Base-by-base conservation (phyloP, 2,888 invertebrate genomes). In the Himalopsyche kuldschensis region DNA sequence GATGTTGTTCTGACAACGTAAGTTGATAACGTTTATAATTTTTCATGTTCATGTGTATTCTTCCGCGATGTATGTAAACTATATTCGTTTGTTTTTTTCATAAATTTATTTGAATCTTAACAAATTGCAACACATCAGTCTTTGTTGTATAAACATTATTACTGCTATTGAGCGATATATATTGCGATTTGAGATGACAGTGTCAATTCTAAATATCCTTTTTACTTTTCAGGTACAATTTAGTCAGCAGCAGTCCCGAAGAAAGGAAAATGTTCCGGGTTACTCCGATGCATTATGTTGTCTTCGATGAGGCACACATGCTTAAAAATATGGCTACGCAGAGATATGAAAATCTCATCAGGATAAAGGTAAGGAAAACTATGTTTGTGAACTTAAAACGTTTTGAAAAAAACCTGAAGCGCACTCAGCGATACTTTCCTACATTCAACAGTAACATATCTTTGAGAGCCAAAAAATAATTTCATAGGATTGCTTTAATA, bases 281-380 rank as follows among this genome's bases (percentile, higher is more conserved):
- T 48, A 96, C 96, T 84, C 94, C 94, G 76, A 94, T 98, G 89
- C 95, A 98, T 89, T 99, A 98, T 89, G 97, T 98, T 0, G 93
- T 99, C 30, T 98, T 98, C 89, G 99, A 99, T 89, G 99, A 99
- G 89, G 98, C 98, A 0, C 99, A 99, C 89, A 98, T 99, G 98
- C 91, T 99, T 47, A 99, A 99, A 90, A 99, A 99, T 89, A 99
- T 99, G 98, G 94, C 96, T 81, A 97, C 98, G 0, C 95, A 95
- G 88, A 93, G 99, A 87, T 99, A 97, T 88, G 95, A 97, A 87
- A 96, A 97, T 89, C 92, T 99, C 81, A 95, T 97, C 88, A 94
- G 95, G 88, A 96, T 98, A 81, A 96, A 95, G 89, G 96, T 95
- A 88, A 87, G 15, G 15, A 41, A 15, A 41, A 41, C 15, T 41